A percentile compares a stretch with the other conserved stretches of the same genome.
Conservation (phyloP, 2,888 invertebrate genomes). For the Epirrhoe tristata region DNA sequence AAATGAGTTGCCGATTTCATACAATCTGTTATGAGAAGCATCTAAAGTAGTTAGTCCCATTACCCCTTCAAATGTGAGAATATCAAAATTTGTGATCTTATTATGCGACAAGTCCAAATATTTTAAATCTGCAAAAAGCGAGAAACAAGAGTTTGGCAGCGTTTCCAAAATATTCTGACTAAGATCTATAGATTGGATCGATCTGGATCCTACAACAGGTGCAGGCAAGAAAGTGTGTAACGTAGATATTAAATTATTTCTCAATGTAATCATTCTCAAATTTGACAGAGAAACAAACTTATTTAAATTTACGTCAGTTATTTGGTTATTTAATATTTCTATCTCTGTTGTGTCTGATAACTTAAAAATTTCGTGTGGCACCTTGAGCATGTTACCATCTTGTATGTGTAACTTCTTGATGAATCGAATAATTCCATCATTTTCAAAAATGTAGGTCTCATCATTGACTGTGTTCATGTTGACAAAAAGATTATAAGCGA, state of each 20-base stretch:
- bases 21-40: slow-evolving; percentile 28
- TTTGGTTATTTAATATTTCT: slow-evolving; percentile 18
- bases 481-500: slow-evolving; percentile 13
- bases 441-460: slow-evolving; percentile 23
- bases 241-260: slow-evolving; percentile 18
- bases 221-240: slow-evolving; percentile 5
- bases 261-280: slow-evolving; percentile 14
- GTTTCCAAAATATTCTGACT: slow-evolving; percentile 21
- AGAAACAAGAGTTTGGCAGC: slow-evolving; percentile 28
- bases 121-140: slow-evolving; percentile 20
- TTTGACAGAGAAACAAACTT: slow-evolving; percentile 8
- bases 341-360: slow-evolving; percentile 12
- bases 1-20: slow-evolving; percentile 28
- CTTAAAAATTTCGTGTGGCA: slow-evolving; percentile 19
- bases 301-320: slow-evolving; percentile 22
- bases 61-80: slow-evolving; percentile 35
- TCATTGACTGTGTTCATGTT: slow-evolving; percentile 16
- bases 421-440: neutral
- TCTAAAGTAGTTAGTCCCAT: slow-evolving; percentile 23
- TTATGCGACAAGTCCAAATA: slow-evolving; percentile 34
- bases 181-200: slow-evolving; percentile 22
- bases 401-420: slow-evolving; percentile 18
- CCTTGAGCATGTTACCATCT: slow-evolving; percentile 4
- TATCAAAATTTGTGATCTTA: slow-evolving; percentile 25
- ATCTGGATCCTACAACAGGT: slow-evolving; percentile 5